Base-by-base conservation (phyloP, 1,140 invertebrate species). In the Calliphora vicina region DNA sequence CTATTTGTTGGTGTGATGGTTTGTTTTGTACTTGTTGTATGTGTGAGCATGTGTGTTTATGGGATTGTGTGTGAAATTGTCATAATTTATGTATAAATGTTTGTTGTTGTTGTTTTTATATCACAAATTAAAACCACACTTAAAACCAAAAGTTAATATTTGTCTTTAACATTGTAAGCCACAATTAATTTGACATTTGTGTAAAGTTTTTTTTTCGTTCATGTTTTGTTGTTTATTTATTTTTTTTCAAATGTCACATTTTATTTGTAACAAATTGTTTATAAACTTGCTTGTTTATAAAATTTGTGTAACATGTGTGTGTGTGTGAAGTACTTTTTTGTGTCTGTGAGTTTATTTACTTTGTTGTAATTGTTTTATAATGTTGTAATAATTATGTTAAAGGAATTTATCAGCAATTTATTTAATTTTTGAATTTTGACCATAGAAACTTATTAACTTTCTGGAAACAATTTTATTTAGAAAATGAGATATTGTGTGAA, bases 131-230 rank as follows among this genome's bases (percentile, higher is more conserved):
- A 83, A 84, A 84, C 84, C 84, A 73, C 84, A 84, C 80, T 43
- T 83, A 78, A 83, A 84, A 84, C 84, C 81, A 82, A 85, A 84
- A 84, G 84, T 84, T 85, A 83, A 85, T 85, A 85, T 85, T 85
- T 85, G 83, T 85, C 84, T 82, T 83, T 84, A 61, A 85, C 81
- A 85, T 82, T 84, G 81, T 85, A 85, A 85, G 84, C 84, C 84
- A 85, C 84, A 85, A 85, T 85, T 85, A 85, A 85, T 85, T 85
- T 85, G 82, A 82, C 80, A 85, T 85, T 85, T 67, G 61, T 67
- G 61, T 67, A 67, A 67, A 67, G n/a, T 67, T 67, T 67, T 67
- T 81, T 67, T 27, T 76, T 35, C 20, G 13, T 76, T 43, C 26
- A n/a, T 76, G 27, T 29, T 76, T 42, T 45, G n/a, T 45, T 25